Conservation (phyloP, 2,797 vertebrate genomes). For the Furcifer pardalis region DNA sequence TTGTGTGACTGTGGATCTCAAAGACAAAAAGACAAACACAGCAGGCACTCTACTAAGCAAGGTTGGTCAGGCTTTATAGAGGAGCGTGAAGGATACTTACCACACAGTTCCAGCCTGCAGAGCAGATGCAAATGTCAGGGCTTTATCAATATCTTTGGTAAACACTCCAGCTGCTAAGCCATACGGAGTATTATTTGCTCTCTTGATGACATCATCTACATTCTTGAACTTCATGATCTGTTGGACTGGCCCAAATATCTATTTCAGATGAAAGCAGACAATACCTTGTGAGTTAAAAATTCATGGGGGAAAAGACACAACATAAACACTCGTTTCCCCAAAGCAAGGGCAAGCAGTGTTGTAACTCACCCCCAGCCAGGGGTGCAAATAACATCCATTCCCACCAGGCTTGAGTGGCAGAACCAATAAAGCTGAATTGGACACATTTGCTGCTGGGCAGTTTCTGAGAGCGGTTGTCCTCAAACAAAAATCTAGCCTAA, state of each 20-base stretch:
- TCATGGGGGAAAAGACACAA: background rate
- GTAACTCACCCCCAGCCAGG: no score
- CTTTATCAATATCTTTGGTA: constrained; percentile 87
- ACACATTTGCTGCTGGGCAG: no score
- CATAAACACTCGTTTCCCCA: background rate
- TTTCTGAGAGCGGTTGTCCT: no score
- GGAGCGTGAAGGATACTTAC: constrained; percentile 71
- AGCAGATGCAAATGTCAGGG: constrained; percentile 82
- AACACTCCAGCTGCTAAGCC: constrained; percentile 88
- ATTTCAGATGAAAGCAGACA: constrained; percentile 27
- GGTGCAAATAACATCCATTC: no score
- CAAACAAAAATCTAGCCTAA: no score
- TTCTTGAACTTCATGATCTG: constrained; percentile 89
- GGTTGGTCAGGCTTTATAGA: background rate
- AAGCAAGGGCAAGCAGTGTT: background rate
- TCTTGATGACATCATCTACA: constrained; percentile 84
- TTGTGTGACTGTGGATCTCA: background rate
- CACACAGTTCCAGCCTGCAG: constrained; percentile 89
- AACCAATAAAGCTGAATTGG: no score
- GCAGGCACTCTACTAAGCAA: background rate
- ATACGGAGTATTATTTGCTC: constrained; percentile 87
- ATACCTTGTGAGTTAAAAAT: background rate
- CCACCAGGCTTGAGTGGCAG: no score
- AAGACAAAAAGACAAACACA: background rate
- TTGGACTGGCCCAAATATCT: constrained; percentile 93